Evolutionary conservation across 2,113 vertebrate species (phyloP).

Genomic region (Salvelinus fontinalis): DNA sequence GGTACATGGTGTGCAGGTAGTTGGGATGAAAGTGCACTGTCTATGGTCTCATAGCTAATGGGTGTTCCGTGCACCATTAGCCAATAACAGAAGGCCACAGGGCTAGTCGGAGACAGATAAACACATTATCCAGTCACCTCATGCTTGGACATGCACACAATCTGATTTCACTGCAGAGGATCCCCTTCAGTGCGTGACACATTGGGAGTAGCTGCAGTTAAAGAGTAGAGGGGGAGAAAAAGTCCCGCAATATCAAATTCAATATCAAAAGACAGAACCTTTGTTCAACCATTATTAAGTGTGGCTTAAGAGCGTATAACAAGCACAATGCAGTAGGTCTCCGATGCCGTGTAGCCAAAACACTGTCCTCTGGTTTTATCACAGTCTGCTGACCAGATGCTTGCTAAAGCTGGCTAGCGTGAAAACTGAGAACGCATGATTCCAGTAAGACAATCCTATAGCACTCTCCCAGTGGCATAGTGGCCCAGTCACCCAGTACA

Average conservation of each 20-base stretch:
- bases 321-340: not conserved
- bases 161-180: not conserved
- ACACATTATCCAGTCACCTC: constrained; percentile 20
- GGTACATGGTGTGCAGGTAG: constrained; percentile 14
- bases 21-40: constrained; percentile 32
- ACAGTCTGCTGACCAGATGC: constrained; percentile 40
- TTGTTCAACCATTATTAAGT: constrained; percentile 51
- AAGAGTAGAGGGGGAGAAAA: not conserved
- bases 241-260: constrained; percentile 55
- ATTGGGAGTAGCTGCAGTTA: constrained; percentile 25
- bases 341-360: not conserved
- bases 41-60: constrained; percentile 32
- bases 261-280: constrained; percentile 44
- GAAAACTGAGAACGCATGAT: too few species aligned
- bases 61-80: constrained; percentile 49
- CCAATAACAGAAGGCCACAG: constrained; percentile 45
- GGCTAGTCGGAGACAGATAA: constrained; percentile 51
- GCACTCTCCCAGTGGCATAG: too few species aligned
- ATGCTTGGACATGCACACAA: constrained; percentile 7
- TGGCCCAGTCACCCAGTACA: too few species aligned
- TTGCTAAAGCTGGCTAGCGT: not conserved
- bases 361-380: constrained; percentile 28
- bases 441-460: too few species aligned
- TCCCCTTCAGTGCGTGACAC: constrained; percentile 6
- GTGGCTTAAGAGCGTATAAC: constrained; percentile 38